Conservation (phyloP, 2,888 invertebrate species). For the Cryptocephalus primarius region DNA sequence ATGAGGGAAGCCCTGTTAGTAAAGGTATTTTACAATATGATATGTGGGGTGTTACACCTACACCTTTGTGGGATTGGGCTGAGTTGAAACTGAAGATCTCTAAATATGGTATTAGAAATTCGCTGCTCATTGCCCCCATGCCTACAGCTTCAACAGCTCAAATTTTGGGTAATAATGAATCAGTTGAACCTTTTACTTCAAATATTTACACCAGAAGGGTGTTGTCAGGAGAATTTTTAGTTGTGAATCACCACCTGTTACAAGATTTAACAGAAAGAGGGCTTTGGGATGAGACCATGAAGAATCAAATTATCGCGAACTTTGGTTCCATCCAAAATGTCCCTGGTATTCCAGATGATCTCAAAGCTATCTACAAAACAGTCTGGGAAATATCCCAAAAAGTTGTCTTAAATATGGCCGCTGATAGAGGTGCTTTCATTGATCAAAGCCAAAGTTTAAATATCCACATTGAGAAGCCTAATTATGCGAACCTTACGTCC, state of each 20-base stretch:
- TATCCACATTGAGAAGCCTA: conserved; percentile 91
- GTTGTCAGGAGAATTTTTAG: conserved; percentile 87
- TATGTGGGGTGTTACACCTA: conserved; percentile 90
- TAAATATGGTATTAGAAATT: conserved; percentile 84
- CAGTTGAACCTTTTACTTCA: conserved; percentile 95
- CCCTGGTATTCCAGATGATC: conserved; percentile 68
- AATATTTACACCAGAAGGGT: conserved; percentile 93
- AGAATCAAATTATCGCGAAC: conserved; percentile 81
- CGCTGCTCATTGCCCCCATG: conserved; percentile 87
- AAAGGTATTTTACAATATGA: conserved; percentile 94
- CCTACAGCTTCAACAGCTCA: conserved; percentile 98
- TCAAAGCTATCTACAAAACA: conserved; percentile 86
- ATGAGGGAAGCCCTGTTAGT: conserved; percentile 79
- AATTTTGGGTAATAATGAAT: conserved; percentile 97
- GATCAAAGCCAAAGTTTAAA: conserved; percentile 99
- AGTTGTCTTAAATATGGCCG: conserved; percentile 89
- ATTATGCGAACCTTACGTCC: conserved; percentile 85
- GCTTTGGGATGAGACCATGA: conserved; percentile 93
- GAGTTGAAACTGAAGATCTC: conserved; percentile 73
- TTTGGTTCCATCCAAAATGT: conserved; percentile 91
- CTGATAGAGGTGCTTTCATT: conserved; percentile 94
- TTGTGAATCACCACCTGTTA: conserved; percentile 88
- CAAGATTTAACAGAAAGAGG: conserved; percentile 84
- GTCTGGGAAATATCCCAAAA: conserved; percentile 97
- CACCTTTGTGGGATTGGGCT: conserved; percentile 83